Conservation (phyloP, 2,888 invertebrate species). For the Strigamia crassipes region DNA sequence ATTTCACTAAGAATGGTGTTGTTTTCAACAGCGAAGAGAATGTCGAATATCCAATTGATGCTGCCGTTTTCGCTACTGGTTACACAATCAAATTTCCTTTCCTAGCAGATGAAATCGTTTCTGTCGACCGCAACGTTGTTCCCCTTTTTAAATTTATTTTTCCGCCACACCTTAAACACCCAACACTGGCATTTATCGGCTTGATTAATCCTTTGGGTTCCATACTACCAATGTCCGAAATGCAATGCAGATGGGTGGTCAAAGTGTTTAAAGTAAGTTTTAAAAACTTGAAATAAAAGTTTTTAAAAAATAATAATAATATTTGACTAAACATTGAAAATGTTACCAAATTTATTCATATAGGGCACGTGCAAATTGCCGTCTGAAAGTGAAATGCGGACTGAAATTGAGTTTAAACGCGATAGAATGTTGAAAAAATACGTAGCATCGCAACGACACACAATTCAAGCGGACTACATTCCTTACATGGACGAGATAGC, state of each 20-base stretch:
- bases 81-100: slow-evolving; percentile 47
- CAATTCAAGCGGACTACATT: slow-evolving; percentile 53
- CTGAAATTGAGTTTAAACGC: neutral
- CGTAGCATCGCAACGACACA: slow-evolving; percentile 54
- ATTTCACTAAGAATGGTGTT: slow-evolving; percentile 53
- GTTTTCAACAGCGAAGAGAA: slow-evolving; percentile 52
- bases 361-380: neutral
- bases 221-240: slow-evolving; percentile 5
- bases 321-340: no score
- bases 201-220: slow-evolving; percentile 24
- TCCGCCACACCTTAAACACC: neutral
- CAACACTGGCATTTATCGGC: slow-evolving; percentile 24
- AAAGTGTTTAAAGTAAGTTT: slow-evolving; percentile 13
- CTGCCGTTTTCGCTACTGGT: slow-evolving; percentile 48
- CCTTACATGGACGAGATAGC: slow-evolving; percentile 61
- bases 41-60: slow-evolving; percentile 41
- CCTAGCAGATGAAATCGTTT: neutral
- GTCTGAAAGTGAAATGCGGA: neutral
- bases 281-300: no score
- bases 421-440: neutral
- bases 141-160: neutral
- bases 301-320: no score
- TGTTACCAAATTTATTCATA: neutral
- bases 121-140: neutral
- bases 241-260: slow-evolving; percentile 21